phyloP scores from a whole-genome alignment of 2,113 vertebrate species.

The Ceyx cyanopectus region DNA sequence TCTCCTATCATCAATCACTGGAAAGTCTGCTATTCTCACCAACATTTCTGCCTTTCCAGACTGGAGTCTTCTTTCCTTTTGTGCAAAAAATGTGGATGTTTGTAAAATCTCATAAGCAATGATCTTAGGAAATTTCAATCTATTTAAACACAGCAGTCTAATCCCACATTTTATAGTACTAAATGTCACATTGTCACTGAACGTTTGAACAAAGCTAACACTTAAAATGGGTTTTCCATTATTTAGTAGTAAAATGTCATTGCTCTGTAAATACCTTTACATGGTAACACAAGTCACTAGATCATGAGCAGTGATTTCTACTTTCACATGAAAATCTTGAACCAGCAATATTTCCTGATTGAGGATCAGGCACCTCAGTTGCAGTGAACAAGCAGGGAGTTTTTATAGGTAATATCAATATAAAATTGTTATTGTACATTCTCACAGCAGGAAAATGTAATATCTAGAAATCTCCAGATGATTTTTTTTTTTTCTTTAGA shows the following conservation, averaged over 20 bases:
- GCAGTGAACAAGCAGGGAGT: neutral
- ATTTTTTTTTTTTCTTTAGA: neutral
- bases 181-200: neutral
- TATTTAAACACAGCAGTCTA: neutral
- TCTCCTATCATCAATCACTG: slow-evolving; percentile 38
- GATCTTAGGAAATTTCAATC: too few species aligned
- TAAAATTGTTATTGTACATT: neutral
- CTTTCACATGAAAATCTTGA: neutral
- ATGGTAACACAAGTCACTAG: neutral
- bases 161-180: neutral
- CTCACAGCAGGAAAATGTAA: neutral
- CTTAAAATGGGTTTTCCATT: neutral
- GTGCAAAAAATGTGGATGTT: neutral
- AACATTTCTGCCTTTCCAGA: slow-evolving; percentile 5
- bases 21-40: neutral
- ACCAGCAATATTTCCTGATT: neutral
- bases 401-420: neutral
- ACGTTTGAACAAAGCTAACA: neutral
- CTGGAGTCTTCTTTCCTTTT: neutral
- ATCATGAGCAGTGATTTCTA: neutral
- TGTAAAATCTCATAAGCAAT: neutral
- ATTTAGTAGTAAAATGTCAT: neutral
- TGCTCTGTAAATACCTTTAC: neutral
- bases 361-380: neutral
- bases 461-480: neutral